Evolutionary conservation across 2,888 invertebrate species (phyloP), one percentile per base, ranked within the genome.

Genomic region (Eupsilia transversa): DNA sequence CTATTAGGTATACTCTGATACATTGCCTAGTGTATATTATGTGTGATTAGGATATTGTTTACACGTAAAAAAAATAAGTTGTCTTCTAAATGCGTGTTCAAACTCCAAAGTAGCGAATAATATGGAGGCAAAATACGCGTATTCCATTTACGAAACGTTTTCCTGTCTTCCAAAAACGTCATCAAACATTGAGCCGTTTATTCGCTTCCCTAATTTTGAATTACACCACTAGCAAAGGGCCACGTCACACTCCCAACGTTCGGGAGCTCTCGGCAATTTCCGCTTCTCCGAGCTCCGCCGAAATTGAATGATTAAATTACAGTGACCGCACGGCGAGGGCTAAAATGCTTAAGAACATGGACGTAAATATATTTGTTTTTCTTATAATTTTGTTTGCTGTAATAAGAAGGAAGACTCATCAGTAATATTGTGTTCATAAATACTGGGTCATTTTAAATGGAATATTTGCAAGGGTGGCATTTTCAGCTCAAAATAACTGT

Each of bases 221-320:
- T 75, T 41, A 59, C 54, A 49, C 43, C 63, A 60, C 54, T 68
- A 49, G 67, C 30, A n/a, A 68, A 60, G 41, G 27, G 78, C 59
- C 59, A 82, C 56, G 74, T 74, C 72, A 66, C 30, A 54, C 33
- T 67, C n/a, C 30, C 12, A 41, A n/a, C 33, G 35, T 57, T 86
- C 83, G 75, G 75, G 56, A 60, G 71, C 57, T 33, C 60, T 86
- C 79, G 83, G 74, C 63, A 66, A 81, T 79, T 74, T 81, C 77
- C 86, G 83, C 43, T 61, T 56, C 49, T 57, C 54, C 46, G 41
- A 61, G 68, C 64, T 79, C 43, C n/a, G 27, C 33, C 60, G 52
- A 85, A 86, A 86, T 86, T 86, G 79, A 78, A 86, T 82, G 79
- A 86, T 86, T 81, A 79, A 85, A 83, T 86, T 85, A 85, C 70